Evolutionary conservation across 2,113 vertebrate genomes (phyloP).

Genomic region (Coreoperca whiteheadi): DNA sequence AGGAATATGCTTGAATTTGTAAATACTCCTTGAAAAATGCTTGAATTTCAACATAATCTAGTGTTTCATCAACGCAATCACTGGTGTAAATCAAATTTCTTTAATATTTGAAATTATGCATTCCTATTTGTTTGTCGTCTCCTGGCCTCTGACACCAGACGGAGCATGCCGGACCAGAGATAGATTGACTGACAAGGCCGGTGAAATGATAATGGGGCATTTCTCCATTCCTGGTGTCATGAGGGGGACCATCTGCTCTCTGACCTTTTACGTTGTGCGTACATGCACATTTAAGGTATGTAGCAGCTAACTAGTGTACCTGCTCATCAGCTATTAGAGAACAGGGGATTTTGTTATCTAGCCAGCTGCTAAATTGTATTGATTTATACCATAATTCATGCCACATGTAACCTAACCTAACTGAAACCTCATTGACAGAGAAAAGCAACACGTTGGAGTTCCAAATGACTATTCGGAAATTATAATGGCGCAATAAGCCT

Average conservation of each 20-base stretch:
- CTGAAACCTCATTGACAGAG: no score
- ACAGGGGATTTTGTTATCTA: constrained; percentile 5
- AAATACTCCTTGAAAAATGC: background rate
- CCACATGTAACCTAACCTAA: no score
- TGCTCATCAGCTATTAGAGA: background rate
- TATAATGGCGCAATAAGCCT: no score
- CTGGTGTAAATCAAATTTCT: no score
- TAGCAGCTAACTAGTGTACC: background rate
- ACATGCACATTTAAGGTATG: background rate
- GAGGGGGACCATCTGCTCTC: background rate
- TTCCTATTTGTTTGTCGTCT: background rate
- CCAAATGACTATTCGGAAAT: no score
- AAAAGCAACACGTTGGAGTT: no score
- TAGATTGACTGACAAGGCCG: background rate
- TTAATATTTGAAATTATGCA: background rate
- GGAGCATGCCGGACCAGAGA: background rate
- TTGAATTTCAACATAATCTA: background rate
- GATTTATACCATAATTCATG: no score
- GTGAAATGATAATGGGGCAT: background rate
- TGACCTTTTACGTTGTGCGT: background rate
- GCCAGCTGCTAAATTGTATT: no score
- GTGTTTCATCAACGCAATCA: background rate
- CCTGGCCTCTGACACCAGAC: background rate
- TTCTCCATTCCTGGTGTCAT: background rate
- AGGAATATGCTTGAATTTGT: background rate